Conservation (phyloP, 2,113 vertebrate species). For the Oncorhynchus kisutch region DNA sequence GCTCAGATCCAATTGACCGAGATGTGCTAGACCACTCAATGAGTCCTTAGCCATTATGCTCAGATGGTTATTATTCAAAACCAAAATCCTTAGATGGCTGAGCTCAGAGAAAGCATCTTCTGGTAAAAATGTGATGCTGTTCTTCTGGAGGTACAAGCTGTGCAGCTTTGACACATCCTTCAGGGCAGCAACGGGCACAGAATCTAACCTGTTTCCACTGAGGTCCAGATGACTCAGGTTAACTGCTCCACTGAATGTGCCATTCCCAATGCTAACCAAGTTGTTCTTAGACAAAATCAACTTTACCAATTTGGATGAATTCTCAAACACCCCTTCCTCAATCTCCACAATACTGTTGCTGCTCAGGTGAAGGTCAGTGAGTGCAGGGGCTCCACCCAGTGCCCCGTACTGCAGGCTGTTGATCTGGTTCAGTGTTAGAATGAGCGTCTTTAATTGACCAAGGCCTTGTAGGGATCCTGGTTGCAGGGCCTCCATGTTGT, state of each 20-base stretch:
- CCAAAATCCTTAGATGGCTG: conserved; percentile 37
- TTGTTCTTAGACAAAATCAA: conserved; percentile 58
- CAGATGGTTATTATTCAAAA: conserved; percentile 59
- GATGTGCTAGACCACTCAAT: conserved; percentile 43
- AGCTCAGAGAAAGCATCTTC: conserved; percentile 46
- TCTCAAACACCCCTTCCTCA: conserved; percentile 53
- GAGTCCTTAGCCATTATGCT: conserved; percentile 36
- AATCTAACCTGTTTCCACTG: conserved; percentile 51
- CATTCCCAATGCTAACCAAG: conserved; percentile 26
- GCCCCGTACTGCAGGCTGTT: conserved; percentile 32
- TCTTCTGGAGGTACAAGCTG: conserved; percentile 53
- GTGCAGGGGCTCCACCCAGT: conserved; percentile 43
- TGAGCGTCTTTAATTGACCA: conserved; percentile 42
- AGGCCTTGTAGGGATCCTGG: conserved; percentile 49
- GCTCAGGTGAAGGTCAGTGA: conserved; percentile 50
- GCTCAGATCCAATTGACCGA: conserved; percentile 55
- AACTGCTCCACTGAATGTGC: conserved; percentile 46
- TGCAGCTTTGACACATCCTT: conserved; percentile 27
- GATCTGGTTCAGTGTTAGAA: conserved; percentile 60
- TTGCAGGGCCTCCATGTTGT: conserved; percentile 45
- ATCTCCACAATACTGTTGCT: conserved; percentile 50
- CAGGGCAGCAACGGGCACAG: conserved; percentile 47
- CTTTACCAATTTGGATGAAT: conserved; percentile 38
- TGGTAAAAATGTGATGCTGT: conserved; percentile 44
- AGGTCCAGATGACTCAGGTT: conserved; percentile 57